phyloP scores from a whole-genome alignment of 1,140 invertebrate species.

The Chlorops oryzae region DNA sequence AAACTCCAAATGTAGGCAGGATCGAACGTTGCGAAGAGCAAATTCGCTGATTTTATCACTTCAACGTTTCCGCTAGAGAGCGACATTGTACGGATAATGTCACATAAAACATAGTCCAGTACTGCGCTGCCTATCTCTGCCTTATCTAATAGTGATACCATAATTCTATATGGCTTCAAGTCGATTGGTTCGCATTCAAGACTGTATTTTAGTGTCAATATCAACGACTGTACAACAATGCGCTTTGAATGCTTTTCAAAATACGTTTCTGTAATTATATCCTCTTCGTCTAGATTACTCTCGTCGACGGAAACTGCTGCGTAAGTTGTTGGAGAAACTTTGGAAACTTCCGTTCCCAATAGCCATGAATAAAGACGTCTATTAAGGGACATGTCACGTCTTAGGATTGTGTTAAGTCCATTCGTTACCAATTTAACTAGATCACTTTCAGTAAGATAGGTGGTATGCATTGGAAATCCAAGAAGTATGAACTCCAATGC shows the following conservation, averaged over 20 bases:
- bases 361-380: conserved; percentile 80
- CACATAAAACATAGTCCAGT: conserved; percentile 76
- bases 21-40: conserved; percentile 79
- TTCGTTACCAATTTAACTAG: conserved; percentile 73
- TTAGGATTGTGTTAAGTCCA: conserved; percentile 73
- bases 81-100: conserved; percentile 67
- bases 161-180: conserved; percentile 74
- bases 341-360: conserved; percentile 64
- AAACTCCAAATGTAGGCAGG: conserved; percentile 84
- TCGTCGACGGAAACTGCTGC: conserved; percentile 38
- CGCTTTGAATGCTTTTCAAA: conserved; percentile 70
- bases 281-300: too few species aligned
- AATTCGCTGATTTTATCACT: conserved; percentile 77
- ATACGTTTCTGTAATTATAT: conserved; percentile 56
- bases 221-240: conserved; percentile 60
- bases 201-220: conserved; percentile 56
- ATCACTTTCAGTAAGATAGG: conserved; percentile 66
- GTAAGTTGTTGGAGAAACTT: conserved; percentile 52
- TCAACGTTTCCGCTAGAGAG: conserved; percentile 46
- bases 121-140: conserved; percentile 81
- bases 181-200: conserved; percentile 58
- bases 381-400: conserved; percentile 90
- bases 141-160: conserved; percentile 84
- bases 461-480: conserved; percentile 82
- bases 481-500: conserved; percentile 77